Base-by-base conservation (phyloP, 2,888 invertebrate species). In the Idaea straminata region DNA sequence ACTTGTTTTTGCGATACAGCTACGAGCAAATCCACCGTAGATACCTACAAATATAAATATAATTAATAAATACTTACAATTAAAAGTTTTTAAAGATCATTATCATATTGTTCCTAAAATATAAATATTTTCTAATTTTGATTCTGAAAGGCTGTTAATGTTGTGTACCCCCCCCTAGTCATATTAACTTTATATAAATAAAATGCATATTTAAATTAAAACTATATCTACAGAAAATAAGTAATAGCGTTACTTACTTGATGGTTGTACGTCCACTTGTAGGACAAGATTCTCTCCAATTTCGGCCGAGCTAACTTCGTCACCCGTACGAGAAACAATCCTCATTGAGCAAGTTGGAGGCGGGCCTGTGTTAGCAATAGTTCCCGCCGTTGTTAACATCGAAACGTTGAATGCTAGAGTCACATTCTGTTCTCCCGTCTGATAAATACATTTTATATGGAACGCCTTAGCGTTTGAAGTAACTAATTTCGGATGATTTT, bases 381-480 rank as follows among this genome's bases (percentile, higher is more conserved):
- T 98, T 64, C 98, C 98, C 0, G 98, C 98, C 0, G 98, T 98
- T 0, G 98, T 98, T 73, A 98, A 88, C 98, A 98, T 98, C 10
- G 98, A 98, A 7, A 98, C 98, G 84, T 99, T 98, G 86, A 98
- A 98, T 59, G 98, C 98, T 57, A 98, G 93, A 0, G 97, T 98
- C 0, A 98, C 97, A 75, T 97, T 98, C 86, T 97, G 97, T 85
- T 98, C 98, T 69, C 98, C 98, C 0, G 98, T 98, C 86, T 98
- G 97, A 85, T 99, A 99, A 65, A 98, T 96, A 85, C 99, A 99
- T 85, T 97, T 97, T 72, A 99, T 98, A 88, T 98, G 98, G 92
- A 98, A 99, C 1, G 99, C 98, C 86, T 98, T 98, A 5, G 99
- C 98, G 81, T 97, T 97, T 84, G 97, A 97, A 0, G 99, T 99